These are phyloP conservation scores for Drosophila aldrichi DNA, from an alignment of 2,888 invertebrate species.

Conservation along the genomic window DNA sequence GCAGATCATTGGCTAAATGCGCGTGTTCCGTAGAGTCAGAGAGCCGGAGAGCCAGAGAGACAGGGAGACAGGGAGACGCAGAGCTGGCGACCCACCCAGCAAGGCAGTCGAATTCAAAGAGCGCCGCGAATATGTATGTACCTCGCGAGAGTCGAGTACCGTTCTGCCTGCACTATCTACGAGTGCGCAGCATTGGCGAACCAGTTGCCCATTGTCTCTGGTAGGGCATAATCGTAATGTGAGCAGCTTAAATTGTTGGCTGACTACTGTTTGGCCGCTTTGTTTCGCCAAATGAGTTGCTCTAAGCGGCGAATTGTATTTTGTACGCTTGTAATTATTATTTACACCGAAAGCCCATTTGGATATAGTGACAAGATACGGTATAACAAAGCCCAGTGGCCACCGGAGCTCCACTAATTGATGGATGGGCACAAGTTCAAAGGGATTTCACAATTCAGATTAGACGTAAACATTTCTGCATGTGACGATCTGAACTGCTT, in stretches of 20 bases:
- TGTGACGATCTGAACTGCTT: background rate
- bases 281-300: constrained; percentile 55
- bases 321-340: constrained; percentile 45
- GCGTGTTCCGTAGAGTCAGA: constrained; percentile 60
- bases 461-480: background rate
- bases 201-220: constrained; percentile 49
- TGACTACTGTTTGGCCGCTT: constrained; percentile 68
- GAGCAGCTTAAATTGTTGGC: constrained; percentile 65
- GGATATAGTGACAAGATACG: constrained; percentile 17
- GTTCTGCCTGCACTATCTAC: constrained; percentile 40
- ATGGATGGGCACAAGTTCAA: constrained; percentile 24
- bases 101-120: constrained; percentile 50
- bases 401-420: constrained; percentile 6
- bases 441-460: constrained; percentile 12
- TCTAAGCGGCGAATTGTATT: constrained; percentile 54
- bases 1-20: constrained; percentile 76
- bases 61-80: background rate
- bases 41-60: constrained; percentile 20
- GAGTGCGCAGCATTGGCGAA: constrained; percentile 22
- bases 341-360: constrained; percentile 74
- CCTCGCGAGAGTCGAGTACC: constrained; percentile 45
- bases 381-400: constrained; percentile 4
- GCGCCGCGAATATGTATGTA: constrained; percentile 55
- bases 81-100: background rate
- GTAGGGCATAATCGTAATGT: constrained; percentile 53